Evolutionary conservation across 2,888 invertebrate species (phyloP), one percentile per base, ranked within the genome.

Genomic region (Cecidostiba fungosa): DNA sequence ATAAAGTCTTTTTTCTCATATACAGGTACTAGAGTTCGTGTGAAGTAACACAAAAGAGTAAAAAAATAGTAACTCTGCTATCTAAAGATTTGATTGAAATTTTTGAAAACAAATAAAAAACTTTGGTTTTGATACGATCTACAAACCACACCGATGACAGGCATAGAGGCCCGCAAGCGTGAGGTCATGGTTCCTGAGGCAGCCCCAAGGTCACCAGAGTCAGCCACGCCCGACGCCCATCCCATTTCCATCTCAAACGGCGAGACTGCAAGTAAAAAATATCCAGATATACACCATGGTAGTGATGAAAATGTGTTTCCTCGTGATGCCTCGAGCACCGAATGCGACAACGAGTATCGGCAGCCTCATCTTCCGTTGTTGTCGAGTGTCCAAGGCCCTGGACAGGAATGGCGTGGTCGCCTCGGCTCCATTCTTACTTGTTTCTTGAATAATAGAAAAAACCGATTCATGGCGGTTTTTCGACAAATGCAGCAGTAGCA

Each of bases 241-340:
- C 89, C 91, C 90, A 89, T 90, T 90, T 90, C 90, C 92, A 92
- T 91, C 91, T 91, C 92, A 92, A 92, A 91, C 89, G 91, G 90
- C 86, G 91, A 90, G 92, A 92, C 92, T 92, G 92, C 89, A 92
- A 92, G 88, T 92, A 92, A 92, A 92, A 92, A 92, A 92, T 89
- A 92, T 87, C 91, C 89, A 89, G 89, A 91, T 92, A 90, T 91
- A 92, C 91, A 91, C 89, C 89, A 88, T 85, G 87, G 87, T 89
- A 91, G 84, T 88, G 89, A 88, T 86, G 88, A 72, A 39, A 70
- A 80, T n/a, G 23, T 66, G 36, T n/a, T 77, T 43, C 73, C 76
- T 70, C 14, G 39, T 50, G 47, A 70, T 62, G 54, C 66, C 1
- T 16, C 29, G 74, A 26, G 69, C 74, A 82, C 36, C 50, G 23